Evolutionary conservation across 92 coral and sea anemone species (phyloP).

Genomic region (Epizoanthus ramosus): DNA sequence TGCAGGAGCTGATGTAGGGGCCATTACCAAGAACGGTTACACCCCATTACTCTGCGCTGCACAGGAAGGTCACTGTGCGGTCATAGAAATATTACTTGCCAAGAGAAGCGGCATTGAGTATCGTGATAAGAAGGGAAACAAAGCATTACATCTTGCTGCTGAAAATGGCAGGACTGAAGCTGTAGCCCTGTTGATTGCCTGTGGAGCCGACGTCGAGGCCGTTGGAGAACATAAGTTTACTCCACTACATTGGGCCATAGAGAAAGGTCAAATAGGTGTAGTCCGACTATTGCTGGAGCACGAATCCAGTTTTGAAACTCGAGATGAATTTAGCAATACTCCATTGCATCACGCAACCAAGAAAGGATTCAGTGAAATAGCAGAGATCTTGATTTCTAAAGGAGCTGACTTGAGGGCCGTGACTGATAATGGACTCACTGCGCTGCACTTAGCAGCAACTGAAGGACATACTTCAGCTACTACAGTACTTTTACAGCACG

Average conservation of each 20-base stretch:
- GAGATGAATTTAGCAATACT: neutral
- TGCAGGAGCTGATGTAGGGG: slow-evolving; percentile 5
- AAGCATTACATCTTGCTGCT: too few relatives aligned
- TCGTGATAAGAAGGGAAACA: too few relatives aligned
- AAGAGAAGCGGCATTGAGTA: too few relatives aligned
- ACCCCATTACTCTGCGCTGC: slow-evolving; percentile 14
- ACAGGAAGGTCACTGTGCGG: too few relatives aligned
- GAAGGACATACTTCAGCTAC: neutral
- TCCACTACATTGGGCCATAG: neutral
- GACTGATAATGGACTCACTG: neutral
- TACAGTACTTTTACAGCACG: neutral
- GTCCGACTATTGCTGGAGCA: neutral
- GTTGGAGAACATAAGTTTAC: too few relatives aligned
- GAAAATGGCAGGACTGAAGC: too few relatives aligned
- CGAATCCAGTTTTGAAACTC: neutral
- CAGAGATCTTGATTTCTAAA: neutral
- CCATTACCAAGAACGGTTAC: neutral
- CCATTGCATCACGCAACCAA: slow-evolving; percentile 1
- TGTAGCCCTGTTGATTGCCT: too few relatives aligned
- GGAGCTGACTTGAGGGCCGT: neutral
- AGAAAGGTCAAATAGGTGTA: neutral
- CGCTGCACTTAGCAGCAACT: slow-evolving; percentile 12
- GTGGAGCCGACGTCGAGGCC: too few relatives aligned
- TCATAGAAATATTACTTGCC: too few relatives aligned
- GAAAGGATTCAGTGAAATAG: slow-evolving; percentile 2